These are phyloP conservation scores for Campoletis raptor DNA, from an alignment of 2,888 invertebrate species.

Conservation along the genomic window DNA sequence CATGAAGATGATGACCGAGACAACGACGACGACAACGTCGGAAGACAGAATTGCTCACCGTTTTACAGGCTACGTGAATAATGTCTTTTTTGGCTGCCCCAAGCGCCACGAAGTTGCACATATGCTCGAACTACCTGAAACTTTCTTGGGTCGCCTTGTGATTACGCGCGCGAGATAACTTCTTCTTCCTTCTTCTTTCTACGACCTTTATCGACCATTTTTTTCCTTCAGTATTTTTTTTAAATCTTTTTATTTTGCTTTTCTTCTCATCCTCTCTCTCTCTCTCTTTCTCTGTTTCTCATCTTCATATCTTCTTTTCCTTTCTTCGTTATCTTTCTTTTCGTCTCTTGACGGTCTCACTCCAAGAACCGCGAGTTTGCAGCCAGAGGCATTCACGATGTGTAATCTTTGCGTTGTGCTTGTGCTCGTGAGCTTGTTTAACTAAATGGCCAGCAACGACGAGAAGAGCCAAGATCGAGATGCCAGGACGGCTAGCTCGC, in stretches of 20 bases:
- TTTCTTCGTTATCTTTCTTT: slow-evolving; percentile 16
- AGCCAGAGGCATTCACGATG: slow-evolving; percentile 16
- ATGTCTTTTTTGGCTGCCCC: slow-evolving; percentile 52
- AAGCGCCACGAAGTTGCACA: slow-evolving; percentile 22
- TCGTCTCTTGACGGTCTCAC: slow-evolving; percentile 9
- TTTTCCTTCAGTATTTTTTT: not conserved
- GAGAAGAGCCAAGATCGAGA: slow-evolving; percentile 15
- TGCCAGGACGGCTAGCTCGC: slow-evolving; percentile 9
- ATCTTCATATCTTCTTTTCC: not conserved
- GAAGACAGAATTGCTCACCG: slow-evolving; percentile 53
- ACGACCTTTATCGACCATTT: slow-evolving; percentile 56
- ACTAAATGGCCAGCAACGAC: slow-evolving; percentile 42
- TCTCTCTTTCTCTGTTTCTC: not conserved
- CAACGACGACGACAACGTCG: slow-evolving; percentile 36
- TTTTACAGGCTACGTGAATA: slow-evolving; percentile 64
- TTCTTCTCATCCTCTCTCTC: no score
- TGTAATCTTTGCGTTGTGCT: slow-evolving; percentile 30
- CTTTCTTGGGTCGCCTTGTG: slow-evolving; percentile 41
- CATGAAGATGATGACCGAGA: not conserved
- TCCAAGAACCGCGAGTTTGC: slow-evolving; percentile 16
- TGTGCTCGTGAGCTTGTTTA: slow-evolving; percentile 38
- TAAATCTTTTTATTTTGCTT: not conserved
- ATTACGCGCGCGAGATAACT: slow-evolving; percentile 74
- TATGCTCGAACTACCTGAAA: slow-evolving; percentile 67
- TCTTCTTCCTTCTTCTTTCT: slow-evolving; percentile 60